Percentiles rank a stretch among this genome's conserved stretches.
phyloP scores from a whole-genome alignment of 37 sponge, comb jelly and placozoan genomes.

The Mnemiopsis leidyi region DNA sequence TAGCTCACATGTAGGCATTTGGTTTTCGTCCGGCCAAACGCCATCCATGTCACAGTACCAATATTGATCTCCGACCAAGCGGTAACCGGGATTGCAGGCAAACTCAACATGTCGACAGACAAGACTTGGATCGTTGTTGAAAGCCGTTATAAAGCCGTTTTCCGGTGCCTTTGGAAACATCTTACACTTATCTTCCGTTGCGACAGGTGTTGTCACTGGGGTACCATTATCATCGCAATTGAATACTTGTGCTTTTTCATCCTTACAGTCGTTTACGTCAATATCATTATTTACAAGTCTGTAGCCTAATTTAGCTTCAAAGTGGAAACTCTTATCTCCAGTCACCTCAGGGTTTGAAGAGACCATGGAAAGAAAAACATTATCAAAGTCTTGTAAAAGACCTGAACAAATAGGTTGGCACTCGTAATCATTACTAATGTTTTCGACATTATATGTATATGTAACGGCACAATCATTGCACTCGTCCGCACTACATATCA shows the following conservation, averaged over 20 bases:
- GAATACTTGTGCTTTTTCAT: background rate
- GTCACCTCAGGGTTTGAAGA: background rate
- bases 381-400: background rate
- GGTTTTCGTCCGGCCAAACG: background rate
- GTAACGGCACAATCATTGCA: background rate
- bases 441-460: background rate
- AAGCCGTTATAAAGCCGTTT: background rate
- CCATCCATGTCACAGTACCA: background rate
- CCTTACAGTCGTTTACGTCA: background rate
- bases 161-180: background rate
- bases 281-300: background rate
- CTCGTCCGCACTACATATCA: background rate
- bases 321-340: background rate
- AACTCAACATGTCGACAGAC: background rate
- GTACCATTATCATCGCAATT: background rate
- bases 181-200: background rate
- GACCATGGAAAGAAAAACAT: background rate
- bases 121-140: background rate
- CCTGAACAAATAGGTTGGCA: background rate
- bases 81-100: background rate
- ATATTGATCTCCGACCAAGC: background rate
- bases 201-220: background rate
- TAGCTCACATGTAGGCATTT: background rate
- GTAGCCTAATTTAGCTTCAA: background rate
- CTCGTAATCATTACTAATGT: no score